Base-by-base conservation (phyloP, 2,888 invertebrate genomes). In the Sarcophaga rosellei region DNA sequence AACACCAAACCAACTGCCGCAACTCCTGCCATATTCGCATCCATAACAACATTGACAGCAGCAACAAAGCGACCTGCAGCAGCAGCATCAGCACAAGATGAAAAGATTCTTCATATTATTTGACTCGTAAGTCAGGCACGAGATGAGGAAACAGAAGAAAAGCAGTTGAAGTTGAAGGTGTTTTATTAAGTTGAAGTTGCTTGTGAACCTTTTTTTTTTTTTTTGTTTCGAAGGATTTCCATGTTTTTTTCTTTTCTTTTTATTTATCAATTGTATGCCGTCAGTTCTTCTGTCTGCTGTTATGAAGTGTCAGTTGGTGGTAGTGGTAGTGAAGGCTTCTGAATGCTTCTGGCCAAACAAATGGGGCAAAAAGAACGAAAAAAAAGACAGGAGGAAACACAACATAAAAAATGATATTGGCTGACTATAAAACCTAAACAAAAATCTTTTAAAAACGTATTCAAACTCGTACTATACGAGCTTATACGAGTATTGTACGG, bases 241-340 rank as follows among this genome's bases (percentile, higher is more conserved):
- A 53, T 53, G 53, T 53, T 53, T 53, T 53, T 15, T 53, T 17
- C 4, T 47, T 11, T 47, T 47, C 4, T 82, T 82, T 82, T 79
- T 76, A 73, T 85, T 85, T 85, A 85, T 85, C 82, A 85, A 85
- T 85, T 82, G 82, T 85, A 72, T 79, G 79, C 70, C 82, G 85
- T 76, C 82, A 80, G 83, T 83, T 76, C 44, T 70, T n/a, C 79
- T 80, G 86, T 80, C 80, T 69, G 15, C 74, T 82, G 85, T 76
- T 83, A 57, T 76, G 57, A 86, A 86, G 80, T 83, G 75, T 76
- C 86, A 80, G 79, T 76, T 80, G 72, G 80, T 83, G 72, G 74
- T 78, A 68, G 70, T 73, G 74, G 17, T 80, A 57, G 57, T 63
- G 70, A 35, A 82, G 76, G 82, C 79, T 86, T 86, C 86, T 83